phyloP scores from a whole-genome alignment of 1,140 invertebrate species.

The Kradibia gibbosae region DNA sequence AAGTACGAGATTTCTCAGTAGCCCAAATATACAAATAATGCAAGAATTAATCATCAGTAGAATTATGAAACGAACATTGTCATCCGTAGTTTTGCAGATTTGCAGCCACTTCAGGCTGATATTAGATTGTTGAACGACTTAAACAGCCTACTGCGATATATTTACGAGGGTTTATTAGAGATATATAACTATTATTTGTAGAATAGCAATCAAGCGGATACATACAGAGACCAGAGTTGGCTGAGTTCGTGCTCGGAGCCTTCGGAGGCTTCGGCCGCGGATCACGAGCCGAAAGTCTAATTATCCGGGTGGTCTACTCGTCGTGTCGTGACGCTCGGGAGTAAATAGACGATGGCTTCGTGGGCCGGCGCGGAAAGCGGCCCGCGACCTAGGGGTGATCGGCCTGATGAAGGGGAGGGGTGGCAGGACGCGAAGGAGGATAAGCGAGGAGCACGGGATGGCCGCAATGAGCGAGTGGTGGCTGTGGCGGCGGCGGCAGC shows the following conservation, averaged over 20 bases:
- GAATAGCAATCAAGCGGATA: constrained; percentile 36
- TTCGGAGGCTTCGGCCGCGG: background rate
- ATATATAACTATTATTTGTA: constrained; percentile 42
- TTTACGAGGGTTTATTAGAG: constrained; percentile 29
- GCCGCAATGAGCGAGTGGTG: background rate
- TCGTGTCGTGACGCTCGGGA: constrained; percentile 41
- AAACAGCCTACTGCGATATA: background rate
- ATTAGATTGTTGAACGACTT: background rate
- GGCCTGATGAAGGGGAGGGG: too few species aligned
- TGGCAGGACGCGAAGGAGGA: too few species aligned
- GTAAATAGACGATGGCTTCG: constrained; percentile 21
- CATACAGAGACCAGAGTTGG: background rate
- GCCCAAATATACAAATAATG: too few species aligned
- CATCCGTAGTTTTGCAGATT: background rate
- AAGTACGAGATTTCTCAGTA: too few species aligned
- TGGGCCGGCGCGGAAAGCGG: background rate
- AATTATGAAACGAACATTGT: background rate
- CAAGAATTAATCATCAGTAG: background rate
- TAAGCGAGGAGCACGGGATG: too few species aligned
- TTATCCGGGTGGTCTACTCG: constrained; percentile 44
- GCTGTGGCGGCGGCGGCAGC: background rate
- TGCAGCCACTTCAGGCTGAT: background rate
- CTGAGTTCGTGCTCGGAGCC: constrained; percentile 13
- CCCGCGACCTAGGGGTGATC: too few species aligned
- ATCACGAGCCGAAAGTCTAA: constrained; percentile 50